These are phyloP conservation scores for Dinocampus coccinellae DNA, from an alignment of 2,888 invertebrate genomes.

Conservation along the genomic window DNA sequence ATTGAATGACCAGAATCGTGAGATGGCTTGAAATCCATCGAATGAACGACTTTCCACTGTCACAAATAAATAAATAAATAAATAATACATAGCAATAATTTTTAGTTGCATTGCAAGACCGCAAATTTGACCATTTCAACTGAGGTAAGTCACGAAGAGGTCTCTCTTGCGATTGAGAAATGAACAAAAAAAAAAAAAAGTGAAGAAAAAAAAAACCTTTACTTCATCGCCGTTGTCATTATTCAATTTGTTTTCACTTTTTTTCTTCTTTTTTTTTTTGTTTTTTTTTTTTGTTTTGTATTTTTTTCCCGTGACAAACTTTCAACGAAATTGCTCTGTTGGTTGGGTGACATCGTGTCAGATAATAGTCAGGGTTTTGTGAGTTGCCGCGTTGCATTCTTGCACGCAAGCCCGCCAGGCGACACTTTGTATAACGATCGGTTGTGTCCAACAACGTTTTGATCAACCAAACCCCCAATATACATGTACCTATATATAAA, in stretches of 20 bases:
- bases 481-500: conserved; percentile 1
- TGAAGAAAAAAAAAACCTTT: conserved; percentile 7
- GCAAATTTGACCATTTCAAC: too few species aligned
- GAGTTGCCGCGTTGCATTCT: conserved; percentile 54
- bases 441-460: conserved; percentile 48
- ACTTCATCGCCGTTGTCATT: not conserved
- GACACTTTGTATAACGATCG: conserved; percentile 67
- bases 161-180: not conserved
- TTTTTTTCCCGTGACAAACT: conserved; percentile 47
- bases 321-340: conserved; percentile 62
- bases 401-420: conserved; percentile 68
- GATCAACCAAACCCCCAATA: conserved; percentile 16
- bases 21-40: not conserved
- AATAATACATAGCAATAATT: not conserved
- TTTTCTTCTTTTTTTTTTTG: not conserved
- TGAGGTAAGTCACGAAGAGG: not conserved
- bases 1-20: not conserved
- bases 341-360: conserved; percentile 64
- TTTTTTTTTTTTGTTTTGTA: not conserved
- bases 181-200: too few species aligned
- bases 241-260: not conserved
- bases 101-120: not conserved
- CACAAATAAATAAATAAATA: not conserved
- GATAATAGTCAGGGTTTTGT: conserved; percentile 30
- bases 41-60: not conserved